A percentile compares a stretch with the other conserved stretches of the same genome.
Evolutionary conservation across 1,140 invertebrate species (phyloP).

Genomic region (Panulirus ornatus): DNA sequence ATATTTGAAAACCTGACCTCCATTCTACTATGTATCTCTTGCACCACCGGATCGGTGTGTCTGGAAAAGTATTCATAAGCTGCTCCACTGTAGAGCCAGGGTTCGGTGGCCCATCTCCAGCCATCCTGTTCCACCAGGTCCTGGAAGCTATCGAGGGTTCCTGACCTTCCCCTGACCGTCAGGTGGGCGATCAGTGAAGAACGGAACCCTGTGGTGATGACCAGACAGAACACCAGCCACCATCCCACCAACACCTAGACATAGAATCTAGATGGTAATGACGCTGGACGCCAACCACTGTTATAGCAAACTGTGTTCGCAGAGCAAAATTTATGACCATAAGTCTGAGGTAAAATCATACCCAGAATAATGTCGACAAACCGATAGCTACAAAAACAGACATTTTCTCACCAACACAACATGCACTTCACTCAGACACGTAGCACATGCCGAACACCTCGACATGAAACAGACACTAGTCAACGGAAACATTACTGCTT

Average conservation of each 20-base stretch:
- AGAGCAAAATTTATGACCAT: too few species aligned
- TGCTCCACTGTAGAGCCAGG: constrained; percentile 6
- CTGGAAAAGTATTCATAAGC: constrained; percentile 28
- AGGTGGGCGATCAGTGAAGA: constrained; percentile 8
- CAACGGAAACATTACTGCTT: not conserved
- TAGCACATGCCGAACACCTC: too few species aligned
- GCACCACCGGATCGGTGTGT: constrained; percentile 8
- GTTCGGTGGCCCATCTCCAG: constrained; percentile 17
- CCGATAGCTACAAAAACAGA: too few species aligned
- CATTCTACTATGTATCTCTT: not conserved
- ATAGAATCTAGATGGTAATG: too few species aligned
- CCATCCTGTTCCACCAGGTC: not conserved
- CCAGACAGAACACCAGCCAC: constrained; percentile 18
- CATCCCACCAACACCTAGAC: constrained; percentile 14
- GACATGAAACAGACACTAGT: too few species aligned
- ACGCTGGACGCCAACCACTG: too few species aligned
- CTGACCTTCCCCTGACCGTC: not conserved
- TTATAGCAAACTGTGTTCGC: too few species aligned
- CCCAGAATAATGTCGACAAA: too few species aligned
- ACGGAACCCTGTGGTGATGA: constrained; percentile 19
- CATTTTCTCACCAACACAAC: too few species aligned
- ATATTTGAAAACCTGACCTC: too few species aligned
- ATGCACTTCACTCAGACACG: too few species aligned
- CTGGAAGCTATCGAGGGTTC: constrained; percentile 3
- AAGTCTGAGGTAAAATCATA: too few species aligned